A percentile compares a stretch with the other conserved stretches of the same genome.
These are phyloP conservation scores for Anguilla megastoma DNA, from an alignment of 2,797 vertebrate genomes.

Conservation along the genomic window DNA sequence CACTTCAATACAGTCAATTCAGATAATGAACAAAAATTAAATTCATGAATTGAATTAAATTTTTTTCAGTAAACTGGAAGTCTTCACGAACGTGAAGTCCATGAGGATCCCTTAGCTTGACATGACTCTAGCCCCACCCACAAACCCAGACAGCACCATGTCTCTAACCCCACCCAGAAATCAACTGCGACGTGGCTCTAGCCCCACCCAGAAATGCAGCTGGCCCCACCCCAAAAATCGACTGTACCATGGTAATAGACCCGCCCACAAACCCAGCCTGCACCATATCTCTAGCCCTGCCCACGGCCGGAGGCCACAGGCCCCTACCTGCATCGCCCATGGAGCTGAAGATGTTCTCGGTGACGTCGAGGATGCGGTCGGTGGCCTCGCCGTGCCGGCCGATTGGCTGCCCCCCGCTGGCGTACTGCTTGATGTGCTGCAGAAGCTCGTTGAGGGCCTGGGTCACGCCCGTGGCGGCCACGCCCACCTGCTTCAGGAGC, in stretches of 20 bases:
- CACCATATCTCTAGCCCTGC: not conserved
- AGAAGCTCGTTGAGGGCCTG: constrained; percentile 94
- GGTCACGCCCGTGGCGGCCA: constrained; percentile 88
- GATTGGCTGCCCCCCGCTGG: constrained; percentile 84
- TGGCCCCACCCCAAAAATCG: too few relatives aligned
- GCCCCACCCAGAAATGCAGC: too few relatives aligned
- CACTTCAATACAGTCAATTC: too few relatives aligned
- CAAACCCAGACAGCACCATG: too few relatives aligned
- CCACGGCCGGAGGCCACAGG: not conserved
- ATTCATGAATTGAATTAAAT: too few relatives aligned
- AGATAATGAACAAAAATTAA: too few relatives aligned
- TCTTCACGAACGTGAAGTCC: not conserved
- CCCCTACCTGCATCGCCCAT: constrained; percentile 92
- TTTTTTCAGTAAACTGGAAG: not conserved
- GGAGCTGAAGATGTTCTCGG: constrained; percentile 98
- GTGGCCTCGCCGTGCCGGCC: constrained; percentile 95
- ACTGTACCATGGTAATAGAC: too few relatives aligned
- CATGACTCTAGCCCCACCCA: too few relatives aligned
- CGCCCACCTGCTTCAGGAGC: constrained; percentile 90
- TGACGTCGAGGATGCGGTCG: constrained; percentile 95
- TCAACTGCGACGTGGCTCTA: too few relatives aligned
- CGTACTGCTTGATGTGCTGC: constrained; percentile 92
- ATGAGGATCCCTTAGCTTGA: not conserved
- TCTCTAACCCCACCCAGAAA: too few relatives aligned
- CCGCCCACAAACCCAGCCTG: too few relatives aligned